These are phyloP conservation scores for Pseudomyrmex concolor DNA, from an alignment of 1,140 invertebrate genomes.

Conservation along the genomic window DNA sequence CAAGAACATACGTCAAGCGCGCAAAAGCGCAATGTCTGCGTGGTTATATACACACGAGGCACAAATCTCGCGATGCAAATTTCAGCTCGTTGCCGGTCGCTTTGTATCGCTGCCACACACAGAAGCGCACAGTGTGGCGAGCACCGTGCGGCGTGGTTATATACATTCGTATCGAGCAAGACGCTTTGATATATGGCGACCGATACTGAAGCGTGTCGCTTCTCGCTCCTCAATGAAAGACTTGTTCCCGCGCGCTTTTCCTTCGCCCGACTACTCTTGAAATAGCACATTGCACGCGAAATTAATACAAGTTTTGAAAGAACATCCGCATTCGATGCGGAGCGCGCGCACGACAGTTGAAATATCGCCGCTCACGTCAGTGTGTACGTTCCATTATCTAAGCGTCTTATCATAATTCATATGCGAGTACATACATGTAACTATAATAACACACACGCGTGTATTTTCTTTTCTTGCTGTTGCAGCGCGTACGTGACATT, in stretches of 20 bases:
- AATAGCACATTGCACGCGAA: neutral
- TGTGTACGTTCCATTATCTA: neutral
- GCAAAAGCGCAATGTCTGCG: neutral
- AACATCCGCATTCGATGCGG: constrained; percentile 1
- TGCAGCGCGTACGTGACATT: neutral
- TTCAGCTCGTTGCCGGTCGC: neutral
- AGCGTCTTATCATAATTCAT: neutral
- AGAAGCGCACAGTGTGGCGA: neutral
- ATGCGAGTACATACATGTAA: no score
- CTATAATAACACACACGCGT: neutral
- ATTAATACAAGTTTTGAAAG: constrained; percentile 18
- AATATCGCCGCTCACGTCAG: constrained; percentile 12
- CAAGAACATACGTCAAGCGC: neutral
- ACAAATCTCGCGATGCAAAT: constrained; percentile 13
- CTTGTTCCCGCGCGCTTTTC: neutral
- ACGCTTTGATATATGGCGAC: constrained; percentile 10
- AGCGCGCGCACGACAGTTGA: neutral
- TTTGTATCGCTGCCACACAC: neutral
- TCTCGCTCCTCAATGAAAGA: neutral
- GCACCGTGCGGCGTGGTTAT: neutral
- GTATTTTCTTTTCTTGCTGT: neutral
- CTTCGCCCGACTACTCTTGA: neutral
- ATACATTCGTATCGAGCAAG: neutral
- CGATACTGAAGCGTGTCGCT: constrained; percentile 12
- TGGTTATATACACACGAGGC: neutral